Conservation (phyloP, 2,888 invertebrate genomes). For the Meteorus cinctellus region DNA sequence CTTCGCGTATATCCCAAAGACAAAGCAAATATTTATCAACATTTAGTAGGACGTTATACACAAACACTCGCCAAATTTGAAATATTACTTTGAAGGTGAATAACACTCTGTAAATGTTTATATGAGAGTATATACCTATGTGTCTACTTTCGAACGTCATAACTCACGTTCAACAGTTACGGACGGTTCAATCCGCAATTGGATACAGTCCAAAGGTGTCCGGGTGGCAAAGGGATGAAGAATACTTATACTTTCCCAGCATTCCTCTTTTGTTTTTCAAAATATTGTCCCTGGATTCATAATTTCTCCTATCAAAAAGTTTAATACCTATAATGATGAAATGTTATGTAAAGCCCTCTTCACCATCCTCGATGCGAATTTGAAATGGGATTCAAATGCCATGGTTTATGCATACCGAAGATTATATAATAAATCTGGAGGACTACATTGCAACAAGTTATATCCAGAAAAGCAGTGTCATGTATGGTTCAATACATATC, state of each 20-base stretch:
- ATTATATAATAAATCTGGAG: not conserved
- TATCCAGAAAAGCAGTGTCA: not conserved
- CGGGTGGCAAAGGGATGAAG: conserved; percentile 31
- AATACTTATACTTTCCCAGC: not conserved
- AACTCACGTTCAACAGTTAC: conserved; percentile 70
- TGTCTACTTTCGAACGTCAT: conserved; percentile 54
- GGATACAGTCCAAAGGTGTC: conserved; percentile 64
- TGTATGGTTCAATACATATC: not conserved
- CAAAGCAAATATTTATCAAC: conserved; percentile 31
- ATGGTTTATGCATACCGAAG: not conserved
- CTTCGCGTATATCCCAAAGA: conserved; percentile 20
- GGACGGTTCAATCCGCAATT: conserved; percentile 68
- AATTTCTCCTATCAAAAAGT: not conserved
- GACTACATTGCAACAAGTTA: not conserved
- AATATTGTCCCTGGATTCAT: not conserved
- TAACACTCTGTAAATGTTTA: not conserved
- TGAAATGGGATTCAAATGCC: not conserved
- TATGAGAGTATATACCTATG: not conserved
- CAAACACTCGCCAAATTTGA: conserved; percentile 7
- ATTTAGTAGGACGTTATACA: not conserved
- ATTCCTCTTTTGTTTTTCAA: not conserved
- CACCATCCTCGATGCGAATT: not conserved
- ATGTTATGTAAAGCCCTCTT: not conserved
- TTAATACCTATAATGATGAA: not conserved
- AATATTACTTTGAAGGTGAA: not conserved